Conservation (phyloP, 2,797 vertebrate species). For the Heliangelus exortis region DNA sequence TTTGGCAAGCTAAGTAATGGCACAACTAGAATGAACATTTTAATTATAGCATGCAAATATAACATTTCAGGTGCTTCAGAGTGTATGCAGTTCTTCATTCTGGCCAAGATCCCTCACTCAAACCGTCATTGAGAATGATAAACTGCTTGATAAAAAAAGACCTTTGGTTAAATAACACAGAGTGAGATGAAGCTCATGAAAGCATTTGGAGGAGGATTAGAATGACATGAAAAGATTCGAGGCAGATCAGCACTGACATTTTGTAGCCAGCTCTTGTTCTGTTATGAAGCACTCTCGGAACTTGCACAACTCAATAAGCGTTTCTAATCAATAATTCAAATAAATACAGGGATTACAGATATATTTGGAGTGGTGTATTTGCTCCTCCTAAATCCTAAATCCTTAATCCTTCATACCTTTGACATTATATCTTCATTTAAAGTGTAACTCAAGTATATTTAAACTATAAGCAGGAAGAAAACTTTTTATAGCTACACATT, state of each 20-base stretch:
- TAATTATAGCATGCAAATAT: background rate
- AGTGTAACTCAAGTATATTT: background rate
- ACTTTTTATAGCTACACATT: background rate
- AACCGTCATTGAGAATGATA: background rate
- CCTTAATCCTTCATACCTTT: conserved; percentile 20
- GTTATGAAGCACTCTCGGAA: conserved; percentile 11
- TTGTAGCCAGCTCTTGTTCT: background rate
- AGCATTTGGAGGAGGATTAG: conserved; percentile 38
- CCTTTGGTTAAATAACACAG: conserved; percentile 23
- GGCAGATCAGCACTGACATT: conserved; percentile 42
- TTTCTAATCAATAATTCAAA: conserved; percentile 58
- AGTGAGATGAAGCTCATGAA: conserved; percentile 23
- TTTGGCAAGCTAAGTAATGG: background rate
- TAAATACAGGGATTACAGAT: conserved; percentile 7
- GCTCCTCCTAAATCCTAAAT: conserved; percentile 7
- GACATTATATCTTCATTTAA: background rate
- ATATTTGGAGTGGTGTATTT: background rate
- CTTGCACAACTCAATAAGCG: background rate
- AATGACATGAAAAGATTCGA: conserved; percentile 9
- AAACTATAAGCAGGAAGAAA: background rate
- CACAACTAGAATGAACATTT: fast-evolving
- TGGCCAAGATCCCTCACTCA: background rate
- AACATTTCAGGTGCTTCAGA: background rate
- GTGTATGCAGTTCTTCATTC: background rate
- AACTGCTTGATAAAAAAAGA: conserved; percentile 14